These are phyloP conservation scores for Crossaster papposus DNA, from an alignment of 53 echinoderm and acorn worm genomes.

Conservation along the genomic window DNA sequence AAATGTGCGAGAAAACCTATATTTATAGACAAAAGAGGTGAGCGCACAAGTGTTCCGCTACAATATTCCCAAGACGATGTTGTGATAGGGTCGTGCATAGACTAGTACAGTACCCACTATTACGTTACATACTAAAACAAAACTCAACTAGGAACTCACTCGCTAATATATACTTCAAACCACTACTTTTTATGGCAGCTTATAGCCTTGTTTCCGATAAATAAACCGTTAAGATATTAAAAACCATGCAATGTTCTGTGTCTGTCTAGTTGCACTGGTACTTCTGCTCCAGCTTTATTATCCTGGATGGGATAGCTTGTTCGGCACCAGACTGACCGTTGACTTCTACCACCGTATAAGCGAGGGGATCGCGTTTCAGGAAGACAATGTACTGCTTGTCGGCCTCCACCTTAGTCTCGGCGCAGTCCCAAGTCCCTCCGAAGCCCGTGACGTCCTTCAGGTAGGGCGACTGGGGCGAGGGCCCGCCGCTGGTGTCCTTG, in stretches of 20 bases:
- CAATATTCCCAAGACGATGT: too few species aligned
- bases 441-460: conserved; percentile 34
- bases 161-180: too few species aligned
- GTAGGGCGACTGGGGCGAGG: background rate
- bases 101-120: too few species aligned
- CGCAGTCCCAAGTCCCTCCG: conserved; percentile 49
- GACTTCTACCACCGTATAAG: conserved; percentile 7
- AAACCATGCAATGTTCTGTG: background rate
- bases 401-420: conserved; percentile 14
- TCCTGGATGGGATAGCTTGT: background rate
- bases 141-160: too few species aligned
- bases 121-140: too few species aligned
- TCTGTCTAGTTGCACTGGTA: conserved; percentile 7
- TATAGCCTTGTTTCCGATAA: too few species aligned
- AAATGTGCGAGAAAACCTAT: too few species aligned
- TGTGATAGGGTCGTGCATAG: too few species aligned
- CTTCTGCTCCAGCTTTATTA: background rate
- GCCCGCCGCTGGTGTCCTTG: conserved; percentile 9
- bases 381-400: conserved; percentile 1
- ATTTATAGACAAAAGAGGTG: too few species aligned
- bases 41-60: too few species aligned
- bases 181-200: too few species aligned
- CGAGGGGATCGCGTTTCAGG: background rate
- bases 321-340: conserved; percentile 32
- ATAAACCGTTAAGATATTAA: background rate